Conservation (phyloP, 2,797 vertebrate genomes). For the Onychomys torridus region DNA sequence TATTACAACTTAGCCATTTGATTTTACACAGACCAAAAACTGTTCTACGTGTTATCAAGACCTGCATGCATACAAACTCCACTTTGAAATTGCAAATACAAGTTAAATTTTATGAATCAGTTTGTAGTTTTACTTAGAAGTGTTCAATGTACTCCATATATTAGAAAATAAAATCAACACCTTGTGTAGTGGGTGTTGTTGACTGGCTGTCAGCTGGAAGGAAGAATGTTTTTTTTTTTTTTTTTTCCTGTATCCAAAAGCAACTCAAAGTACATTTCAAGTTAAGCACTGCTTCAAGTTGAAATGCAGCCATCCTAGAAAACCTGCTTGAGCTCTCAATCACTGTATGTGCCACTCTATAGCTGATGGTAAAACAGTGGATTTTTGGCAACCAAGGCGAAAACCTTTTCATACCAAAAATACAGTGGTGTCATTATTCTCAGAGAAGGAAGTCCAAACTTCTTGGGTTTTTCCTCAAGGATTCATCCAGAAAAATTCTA, state of each 20-base stretch:
- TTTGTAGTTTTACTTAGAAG: neutral
- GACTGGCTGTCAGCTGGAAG: conserved; percentile 13
- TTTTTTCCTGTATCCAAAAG: conserved; percentile 56
- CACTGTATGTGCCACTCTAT: neutral
- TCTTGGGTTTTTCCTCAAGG: conserved; percentile 63
- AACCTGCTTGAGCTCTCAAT: conserved; percentile 16
- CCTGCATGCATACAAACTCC: neutral
- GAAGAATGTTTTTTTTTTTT: conserved; percentile 20
- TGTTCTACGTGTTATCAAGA: neutral
- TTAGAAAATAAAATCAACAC: conserved; percentile 10
- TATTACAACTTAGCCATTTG: neutral
- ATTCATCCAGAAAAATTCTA: conserved; percentile 69
- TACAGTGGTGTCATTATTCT: conserved; percentile 65
- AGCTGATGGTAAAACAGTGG: conserved; percentile 64
- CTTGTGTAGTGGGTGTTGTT: neutral
- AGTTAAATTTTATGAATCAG: neutral
- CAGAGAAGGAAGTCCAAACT: conserved; percentile 5
- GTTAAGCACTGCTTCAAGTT: conserved; percentile 49
- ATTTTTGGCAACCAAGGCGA: conserved; percentile 73
- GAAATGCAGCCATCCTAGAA: conserved; percentile 58
- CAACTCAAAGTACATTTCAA: conserved; percentile 61
- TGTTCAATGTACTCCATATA: neutral
- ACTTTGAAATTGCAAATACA: neutral
- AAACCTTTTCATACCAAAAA: conserved; percentile 77
- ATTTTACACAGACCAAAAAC: neutral